phyloP scores from a whole-genome alignment of 2,797 vertebrate genomes.

The Echeneis naucrates region DNA sequence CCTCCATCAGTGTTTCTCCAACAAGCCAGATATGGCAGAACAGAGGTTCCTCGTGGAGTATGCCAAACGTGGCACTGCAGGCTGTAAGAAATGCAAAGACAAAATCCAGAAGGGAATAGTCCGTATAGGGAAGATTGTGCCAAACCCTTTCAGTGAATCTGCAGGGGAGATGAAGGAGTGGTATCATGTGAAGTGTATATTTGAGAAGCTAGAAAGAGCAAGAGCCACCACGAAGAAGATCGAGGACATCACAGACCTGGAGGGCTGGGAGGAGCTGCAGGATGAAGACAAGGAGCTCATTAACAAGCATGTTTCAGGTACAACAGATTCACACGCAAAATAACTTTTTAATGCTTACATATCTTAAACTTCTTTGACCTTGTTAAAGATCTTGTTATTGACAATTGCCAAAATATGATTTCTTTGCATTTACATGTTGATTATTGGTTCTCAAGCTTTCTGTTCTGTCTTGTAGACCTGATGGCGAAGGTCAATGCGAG shows the following conservation, averaged over 20 bases:
- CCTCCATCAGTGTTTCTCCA: conserved; percentile 54
- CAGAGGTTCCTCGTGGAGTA: conserved; percentile 98
- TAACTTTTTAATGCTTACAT: not conserved
- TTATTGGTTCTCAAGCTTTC: not conserved
- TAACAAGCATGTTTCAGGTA: conserved; percentile 90
- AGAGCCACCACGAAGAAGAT: conserved; percentile 97
- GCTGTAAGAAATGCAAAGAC: conserved; percentile 99
- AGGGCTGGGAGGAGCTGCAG: conserved; percentile 96
- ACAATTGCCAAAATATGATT: not conserved
- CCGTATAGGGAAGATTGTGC: conserved; percentile 95
- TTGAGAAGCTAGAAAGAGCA: conserved; percentile 95
- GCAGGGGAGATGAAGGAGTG: conserved; percentile 99
- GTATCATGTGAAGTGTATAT: conserved; percentile 97
- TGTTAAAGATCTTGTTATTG: no score
- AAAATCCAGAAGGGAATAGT: conserved; percentile 94
- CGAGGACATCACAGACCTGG: conserved; percentile 95
- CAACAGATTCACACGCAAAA: not conserved
- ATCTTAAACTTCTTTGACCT: no score
- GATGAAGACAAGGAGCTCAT: conserved; percentile 93
- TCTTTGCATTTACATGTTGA: not conserved
- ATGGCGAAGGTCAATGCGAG: conserved; percentile 88
- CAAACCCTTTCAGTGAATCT: conserved; percentile 97
- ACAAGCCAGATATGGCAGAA: conserved; percentile 87
- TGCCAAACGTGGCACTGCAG: conserved; percentile 94
- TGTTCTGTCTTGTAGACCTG: conserved; percentile 80